Base-by-base conservation (phyloP, 1,140 invertebrate species). In the Caenorhabditis inopinata region DNA sequence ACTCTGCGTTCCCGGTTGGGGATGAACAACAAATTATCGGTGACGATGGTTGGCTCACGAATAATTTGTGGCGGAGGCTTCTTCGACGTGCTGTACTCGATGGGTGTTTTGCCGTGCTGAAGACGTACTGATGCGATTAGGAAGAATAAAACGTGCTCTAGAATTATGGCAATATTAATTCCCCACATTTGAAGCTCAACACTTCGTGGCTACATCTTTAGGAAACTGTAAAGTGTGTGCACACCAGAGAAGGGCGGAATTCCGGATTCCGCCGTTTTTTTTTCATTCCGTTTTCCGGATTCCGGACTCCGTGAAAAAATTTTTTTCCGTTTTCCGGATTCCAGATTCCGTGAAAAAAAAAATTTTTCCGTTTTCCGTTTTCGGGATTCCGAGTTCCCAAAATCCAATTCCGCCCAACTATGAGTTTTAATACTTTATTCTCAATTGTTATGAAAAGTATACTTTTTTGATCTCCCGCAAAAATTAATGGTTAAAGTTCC, bases 61-160 rank as follows among this genome's bases (percentile, higher is more conserved):
- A 68, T 29, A n/a, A 21, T 29, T 42, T 2, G 48, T n/a, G 48
- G 38, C 14, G 38, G 38, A 7, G 53, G 58, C 35, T 29, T 29
- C 58, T 68, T 68, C n/a, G 21, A 29, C 11, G 32, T n/a, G 58
- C 58, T 68, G 32, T 68, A 68, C 58, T 68, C 58, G 58, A 42
- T 38, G 14, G 58, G 58, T 68, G 58, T 68, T 68, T 68, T 68
- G 29, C 58, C 58, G 58, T 38, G 58, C 58, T 68, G 58, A 68
- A 68, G 58, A 7, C 18, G 58, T 38, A 21, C 21, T 68, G 58
- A 68, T 68, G 58, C 58, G 58, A 68, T 68, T 38, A 68, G 32
- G 32, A 68, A n/a, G n/a, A n/a, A n/a, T n/a, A n/a, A 68, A 68
- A 14, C 27, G 16, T 9, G 58, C 14, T n/a, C n/a, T n/a, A 51